Evolutionary conservation across 2,888 invertebrate genomes (phyloP), one percentile per base, ranked within the genome.

Genomic region (Meta bourneti): DNA sequence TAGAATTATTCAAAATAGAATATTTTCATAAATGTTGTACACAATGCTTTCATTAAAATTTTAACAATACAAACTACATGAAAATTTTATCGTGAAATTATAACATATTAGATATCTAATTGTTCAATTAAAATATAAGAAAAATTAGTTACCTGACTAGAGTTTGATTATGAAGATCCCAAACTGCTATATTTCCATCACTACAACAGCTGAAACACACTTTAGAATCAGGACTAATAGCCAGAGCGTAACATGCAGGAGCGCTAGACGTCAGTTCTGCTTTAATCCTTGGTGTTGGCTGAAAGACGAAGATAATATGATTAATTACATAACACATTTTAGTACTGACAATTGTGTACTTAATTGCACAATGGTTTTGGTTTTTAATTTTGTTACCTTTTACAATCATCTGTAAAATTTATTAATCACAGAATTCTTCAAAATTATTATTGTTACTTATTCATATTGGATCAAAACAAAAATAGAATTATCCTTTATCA

Each of bases 161-260:
- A 13, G 97, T 97, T 95, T 98, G 98, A 95, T 98, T 98, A 95
- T 98, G 98, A 6, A 99, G 96, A 95, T 99, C 98, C 98, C 98
- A 98, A 34, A 99, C 98, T 13, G 98, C 98, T 94, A 99, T 98
- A 95, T 98, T 98, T 78, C 99, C 99, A 95, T 99, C 99, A 85
- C 98, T 98, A 95, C 99, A 99, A 95, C 99, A 99, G 94, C 98
- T 98, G 96, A 98, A 99, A 96, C 99, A 98, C 92, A 98, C 98
- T 96, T 98, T 98, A 52, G 98, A 98, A 95, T 99, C 99, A 0
- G 98, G 98, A 94, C 98, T 98, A 94, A 99, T 98, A 88, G 98
- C 98, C 16, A 99, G 96, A n/a, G 99, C 99, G 95, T 99, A 99
- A 95, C 99, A 99, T 0, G 99, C 99, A 4, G 98, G 98, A 1